These are phyloP conservation scores for Xylocampa areola DNA, from an alignment of 2,888 invertebrate species.

Conservation along the genomic window DNA sequence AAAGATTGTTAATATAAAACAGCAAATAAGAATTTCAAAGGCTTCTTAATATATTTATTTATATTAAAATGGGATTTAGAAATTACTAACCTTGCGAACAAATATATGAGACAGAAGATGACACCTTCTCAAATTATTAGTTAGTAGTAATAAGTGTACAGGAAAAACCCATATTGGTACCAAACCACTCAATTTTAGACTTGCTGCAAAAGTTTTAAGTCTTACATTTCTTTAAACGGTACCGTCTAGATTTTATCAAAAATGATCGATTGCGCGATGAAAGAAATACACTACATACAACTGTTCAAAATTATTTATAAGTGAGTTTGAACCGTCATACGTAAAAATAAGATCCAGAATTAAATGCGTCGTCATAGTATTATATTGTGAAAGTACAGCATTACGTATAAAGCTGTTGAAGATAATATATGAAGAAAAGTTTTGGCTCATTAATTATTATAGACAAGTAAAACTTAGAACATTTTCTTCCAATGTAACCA, in stretches of 20 bases:
- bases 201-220: background rate
- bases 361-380: background rate
- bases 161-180: conserved; percentile 2
- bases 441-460: background rate
- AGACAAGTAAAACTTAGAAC: background rate
- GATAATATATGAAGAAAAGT: conserved; percentile 2
- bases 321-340: conserved; percentile 4
- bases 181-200: conserved; percentile 3
- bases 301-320: conserved; percentile 5
- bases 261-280: conserved; percentile 61
- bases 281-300: conserved; percentile 43
- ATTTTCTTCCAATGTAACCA: too few species aligned
- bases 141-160: conserved; percentile 8
- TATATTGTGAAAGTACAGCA: conserved; percentile 1
- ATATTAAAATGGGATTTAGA: too few species aligned
- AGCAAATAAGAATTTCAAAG: too few species aligned
- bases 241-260: conserved; percentile 49
- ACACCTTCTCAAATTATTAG: conserved; percentile 1
- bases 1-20: too few species aligned
- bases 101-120: background rate
- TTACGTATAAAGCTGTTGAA: conserved; percentile 1
- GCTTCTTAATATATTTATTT: too few species aligned
- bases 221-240: conserved; percentile 12
- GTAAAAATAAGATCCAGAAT: background rate
- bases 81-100: background rate